These are phyloP conservation scores for Tetramorium parvispinum DNA, from an alignment of 1,140 invertebrate genomes.

Conservation along the genomic window DNA sequence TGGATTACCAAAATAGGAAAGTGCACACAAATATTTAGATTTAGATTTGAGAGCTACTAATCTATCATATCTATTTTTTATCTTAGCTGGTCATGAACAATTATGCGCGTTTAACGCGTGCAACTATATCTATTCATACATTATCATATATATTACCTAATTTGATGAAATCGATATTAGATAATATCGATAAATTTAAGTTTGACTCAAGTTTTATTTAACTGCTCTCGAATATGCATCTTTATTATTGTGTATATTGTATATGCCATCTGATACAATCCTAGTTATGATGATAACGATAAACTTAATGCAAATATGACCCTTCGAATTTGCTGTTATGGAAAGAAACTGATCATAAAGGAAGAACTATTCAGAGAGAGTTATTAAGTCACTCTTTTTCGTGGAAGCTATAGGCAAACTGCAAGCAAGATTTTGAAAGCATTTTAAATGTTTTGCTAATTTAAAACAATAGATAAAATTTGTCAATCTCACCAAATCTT, in stretches of 20 bases:
- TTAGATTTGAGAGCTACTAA: background rate
- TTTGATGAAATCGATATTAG: background rate
- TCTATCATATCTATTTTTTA: background rate
- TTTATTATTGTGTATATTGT: slow-evolving; percentile 5
- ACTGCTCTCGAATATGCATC: background rate
- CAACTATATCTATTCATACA: background rate
- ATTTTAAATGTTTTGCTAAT: background rate
- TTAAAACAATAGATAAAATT: slow-evolving; percentile 4
- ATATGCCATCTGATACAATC: background rate
- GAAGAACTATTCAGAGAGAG: background rate
- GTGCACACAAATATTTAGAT: background rate
- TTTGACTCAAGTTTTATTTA: background rate
- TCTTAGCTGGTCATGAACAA: slow-evolving; percentile 1
- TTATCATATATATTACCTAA: background rate
- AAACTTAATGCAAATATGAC: background rate
- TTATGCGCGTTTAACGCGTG: background rate
- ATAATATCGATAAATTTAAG: background rate
- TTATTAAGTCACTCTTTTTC: background rate
- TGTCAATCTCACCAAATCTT: slow-evolving; percentile 1
- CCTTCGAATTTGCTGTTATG: background rate
- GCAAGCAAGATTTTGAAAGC: background rate
- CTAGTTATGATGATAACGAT: background rate
- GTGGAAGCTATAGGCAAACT: background rate
- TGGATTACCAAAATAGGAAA: slow-evolving; percentile 13
- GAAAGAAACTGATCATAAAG: slow-evolving; percentile 3